Evolutionary conservation across 2,113 vertebrate genomes (phyloP).

Genomic region (Lagopus muta): DNA sequence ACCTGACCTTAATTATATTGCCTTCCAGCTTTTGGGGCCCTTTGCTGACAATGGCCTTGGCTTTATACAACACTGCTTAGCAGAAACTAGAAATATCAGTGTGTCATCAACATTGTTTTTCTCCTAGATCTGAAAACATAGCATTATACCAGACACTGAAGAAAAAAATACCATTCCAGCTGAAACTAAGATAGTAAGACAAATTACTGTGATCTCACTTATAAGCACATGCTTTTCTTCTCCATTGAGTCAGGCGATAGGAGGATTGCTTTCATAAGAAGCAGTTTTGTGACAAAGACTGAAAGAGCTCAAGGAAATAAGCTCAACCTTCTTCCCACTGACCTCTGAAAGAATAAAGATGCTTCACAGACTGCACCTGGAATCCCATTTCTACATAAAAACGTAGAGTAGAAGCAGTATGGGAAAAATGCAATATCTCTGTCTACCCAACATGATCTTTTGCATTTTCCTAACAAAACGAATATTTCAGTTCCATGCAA

Average conservation of each 20-base stretch:
- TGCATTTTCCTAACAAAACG: neutral
- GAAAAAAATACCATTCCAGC: too few species aligned
- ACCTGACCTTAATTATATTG: too few species aligned
- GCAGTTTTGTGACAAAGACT: neutral
- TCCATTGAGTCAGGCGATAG: rapidly evolving
- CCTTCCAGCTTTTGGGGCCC: too few species aligned
- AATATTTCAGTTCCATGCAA: neutral
- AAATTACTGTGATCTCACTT: too few species aligned
- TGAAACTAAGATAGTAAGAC: too few species aligned
- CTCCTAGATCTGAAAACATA: too few species aligned
- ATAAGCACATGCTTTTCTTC: too few species aligned
- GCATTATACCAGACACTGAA: too few species aligned
- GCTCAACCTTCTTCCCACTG: neutral
- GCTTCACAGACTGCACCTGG: neutral
- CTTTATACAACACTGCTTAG: too few species aligned
- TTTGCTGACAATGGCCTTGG: too few species aligned
- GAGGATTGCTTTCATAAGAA: neutral
- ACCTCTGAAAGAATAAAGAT: neutral
- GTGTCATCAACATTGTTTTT: too few species aligned
- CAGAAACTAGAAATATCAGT: too few species aligned
- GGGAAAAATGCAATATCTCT: neutral
- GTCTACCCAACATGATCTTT: rapidly evolving
- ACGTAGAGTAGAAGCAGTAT: rapidly evolving
- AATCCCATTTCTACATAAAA: neutral
- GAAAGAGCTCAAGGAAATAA: neutral